Percentiles rank a stretch among this genome's conserved stretches.
Conservation (phyloP, 2,888 invertebrate genomes). For the Dolichomitus sp. region DNA sequence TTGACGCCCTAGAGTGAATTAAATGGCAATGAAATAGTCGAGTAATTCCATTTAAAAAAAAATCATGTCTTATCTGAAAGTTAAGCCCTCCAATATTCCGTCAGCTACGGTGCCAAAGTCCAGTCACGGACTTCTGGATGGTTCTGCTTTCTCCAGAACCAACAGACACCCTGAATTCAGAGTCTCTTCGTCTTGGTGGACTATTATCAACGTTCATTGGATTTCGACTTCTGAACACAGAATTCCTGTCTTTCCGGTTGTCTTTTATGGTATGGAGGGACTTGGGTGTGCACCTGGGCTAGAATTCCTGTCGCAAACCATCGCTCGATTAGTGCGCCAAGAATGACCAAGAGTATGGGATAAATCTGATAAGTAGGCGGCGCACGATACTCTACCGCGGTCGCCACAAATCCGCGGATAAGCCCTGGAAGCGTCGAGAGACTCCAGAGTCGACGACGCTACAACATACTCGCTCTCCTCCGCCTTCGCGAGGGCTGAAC, state of each 20-base stretch:
- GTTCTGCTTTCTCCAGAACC: conserved; percentile 37
- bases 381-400: conserved; percentile 82
- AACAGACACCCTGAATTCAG: conserved; percentile 19
- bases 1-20: conserved; percentile 4
- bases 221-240: conserved; percentile 53
- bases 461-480: conserved; percentile 46
- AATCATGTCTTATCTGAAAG: neutral
- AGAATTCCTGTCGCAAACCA: conserved; percentile 54
- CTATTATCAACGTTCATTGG: conserved; percentile 60
- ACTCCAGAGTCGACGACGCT: conserved; percentile 71
- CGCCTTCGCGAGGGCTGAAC: conserved; percentile 71
- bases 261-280: conserved; percentile 11
- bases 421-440: conserved; percentile 76
- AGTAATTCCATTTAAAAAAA: neutral
- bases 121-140: too few species aligned
- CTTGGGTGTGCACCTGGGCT: conserved; percentile 43
- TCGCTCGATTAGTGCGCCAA: conserved; percentile 67
- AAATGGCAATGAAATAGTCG: too few species aligned
- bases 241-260: conserved; percentile 47
- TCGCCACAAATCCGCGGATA: conserved; percentile 84
- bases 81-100: neutral
- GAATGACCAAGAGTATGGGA: conserved; percentile 75
- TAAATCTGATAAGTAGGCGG: conserved; percentile 85
- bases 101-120: conserved; percentile 12
- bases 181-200: neutral